Conservation (phyloP, 2,797 vertebrate genomes). For the Esox masquinongy region DNA sequence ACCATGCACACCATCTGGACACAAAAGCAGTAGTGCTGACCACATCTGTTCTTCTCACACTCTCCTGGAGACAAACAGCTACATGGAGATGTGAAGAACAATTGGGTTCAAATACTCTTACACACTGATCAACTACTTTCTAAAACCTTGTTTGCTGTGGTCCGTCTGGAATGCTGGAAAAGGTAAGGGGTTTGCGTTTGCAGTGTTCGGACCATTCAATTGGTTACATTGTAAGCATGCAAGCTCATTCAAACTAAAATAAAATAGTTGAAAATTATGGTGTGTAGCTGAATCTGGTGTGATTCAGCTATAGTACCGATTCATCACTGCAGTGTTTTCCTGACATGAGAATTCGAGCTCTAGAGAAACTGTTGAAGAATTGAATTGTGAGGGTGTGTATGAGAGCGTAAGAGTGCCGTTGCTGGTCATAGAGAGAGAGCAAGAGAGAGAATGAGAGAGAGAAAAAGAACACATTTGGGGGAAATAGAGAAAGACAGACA, state of each 20-base stretch:
- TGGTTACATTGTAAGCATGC: neutral
- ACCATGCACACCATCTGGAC: slow-evolving; percentile 78
- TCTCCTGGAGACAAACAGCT: neutral
- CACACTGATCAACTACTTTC: neutral
- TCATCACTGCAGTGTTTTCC: neutral
- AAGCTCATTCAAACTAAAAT: neutral
- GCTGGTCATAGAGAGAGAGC: neutral
- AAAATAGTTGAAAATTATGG: neutral
- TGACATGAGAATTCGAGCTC: neutral
- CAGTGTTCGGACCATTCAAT: neutral
- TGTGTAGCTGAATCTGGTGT: neutral
- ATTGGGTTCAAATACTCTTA: neutral
- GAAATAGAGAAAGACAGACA: neutral
- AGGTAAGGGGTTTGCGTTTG: neutral
- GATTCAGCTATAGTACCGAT: neutral
- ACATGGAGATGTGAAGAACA: neutral
- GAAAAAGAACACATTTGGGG: too few relatives aligned
- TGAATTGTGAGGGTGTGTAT: slow-evolving; percentile 14
- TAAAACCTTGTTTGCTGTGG: neutral
- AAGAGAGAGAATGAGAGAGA: neutral
- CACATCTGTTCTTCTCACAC: slow-evolving; percentile 23
- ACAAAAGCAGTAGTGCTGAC: slow-evolving; percentile 71
- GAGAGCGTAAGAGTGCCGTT: slow-evolving; percentile 33
- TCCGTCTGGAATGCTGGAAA: neutral
- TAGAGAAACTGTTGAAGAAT: neutral